A percentile compares a stretch with the other conserved stretches of the same genome.
Conservation (phyloP, 2,113 vertebrate species). For the Balaenoptera acutorostrata region DNA sequence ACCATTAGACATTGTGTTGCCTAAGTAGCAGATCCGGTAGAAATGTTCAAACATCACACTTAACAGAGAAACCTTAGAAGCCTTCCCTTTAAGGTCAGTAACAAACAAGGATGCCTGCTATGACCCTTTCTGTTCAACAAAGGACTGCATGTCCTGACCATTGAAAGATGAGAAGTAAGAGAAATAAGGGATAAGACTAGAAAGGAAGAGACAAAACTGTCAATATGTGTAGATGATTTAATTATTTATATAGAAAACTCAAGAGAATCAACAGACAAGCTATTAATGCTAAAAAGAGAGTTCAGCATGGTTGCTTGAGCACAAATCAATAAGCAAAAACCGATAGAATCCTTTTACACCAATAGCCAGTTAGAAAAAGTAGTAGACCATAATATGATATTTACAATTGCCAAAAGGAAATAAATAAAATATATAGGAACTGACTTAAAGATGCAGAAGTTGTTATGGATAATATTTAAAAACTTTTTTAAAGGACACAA, state of each 20-base stretch:
- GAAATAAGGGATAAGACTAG: constrained; percentile 2
- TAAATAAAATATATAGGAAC: background rate
- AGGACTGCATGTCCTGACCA: background rate
- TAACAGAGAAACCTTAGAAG: constrained; percentile 49
- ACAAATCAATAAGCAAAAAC: constrained; percentile 1
- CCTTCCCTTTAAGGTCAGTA: constrained; percentile 17
- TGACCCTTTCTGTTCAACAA: constrained; percentile 23
- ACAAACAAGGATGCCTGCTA: background rate
- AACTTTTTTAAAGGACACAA: background rate
- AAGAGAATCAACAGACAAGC: background rate
- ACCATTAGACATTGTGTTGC: constrained; percentile 13
- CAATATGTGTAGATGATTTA: constrained; percentile 23
- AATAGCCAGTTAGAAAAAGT: background rate
- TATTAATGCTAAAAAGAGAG: background rate
- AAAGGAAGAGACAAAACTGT: constrained; percentile 2
- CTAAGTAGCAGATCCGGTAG: constrained; percentile 22
- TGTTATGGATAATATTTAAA: background rate
- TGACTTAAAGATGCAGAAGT: background rate
- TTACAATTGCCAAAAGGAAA: background rate
- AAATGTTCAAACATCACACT: constrained; percentile 30
- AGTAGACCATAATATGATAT: background rate
- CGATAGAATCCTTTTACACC: background rate
- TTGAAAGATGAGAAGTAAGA: constrained; percentile 32
- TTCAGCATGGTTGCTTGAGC: background rate
- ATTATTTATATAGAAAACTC: background rate